Conservation (phyloP, 2,888 invertebrate species). For the Aspidapion aeneum region DNA sequence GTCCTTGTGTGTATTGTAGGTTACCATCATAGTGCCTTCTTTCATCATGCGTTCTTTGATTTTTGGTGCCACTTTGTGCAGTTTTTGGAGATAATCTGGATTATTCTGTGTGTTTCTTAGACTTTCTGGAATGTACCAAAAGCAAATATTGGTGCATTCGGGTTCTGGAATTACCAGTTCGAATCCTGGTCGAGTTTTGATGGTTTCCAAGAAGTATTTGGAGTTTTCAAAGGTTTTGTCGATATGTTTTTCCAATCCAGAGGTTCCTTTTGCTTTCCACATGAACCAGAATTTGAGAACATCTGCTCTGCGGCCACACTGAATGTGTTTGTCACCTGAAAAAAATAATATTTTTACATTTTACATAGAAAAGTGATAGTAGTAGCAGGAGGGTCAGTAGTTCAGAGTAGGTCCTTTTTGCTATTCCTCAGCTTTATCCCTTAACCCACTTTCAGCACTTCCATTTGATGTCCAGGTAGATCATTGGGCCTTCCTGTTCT, state of each 20-base stretch:
- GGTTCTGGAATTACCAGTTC: slow-evolving; percentile 71
- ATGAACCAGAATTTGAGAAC: slow-evolving; percentile 97
- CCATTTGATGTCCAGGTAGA: too few relatives aligned
- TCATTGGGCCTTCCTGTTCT: too few relatives aligned
- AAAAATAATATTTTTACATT: slow-evolving; percentile 7
- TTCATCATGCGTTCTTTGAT: slow-evolving; percentile 96
- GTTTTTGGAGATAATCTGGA: slow-evolving; percentile 56
- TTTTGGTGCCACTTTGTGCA: slow-evolving; percentile 83
- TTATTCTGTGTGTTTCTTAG: slow-evolving; percentile 31
- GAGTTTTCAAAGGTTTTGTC: slow-evolving; percentile 76
- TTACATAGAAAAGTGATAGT: neutral
- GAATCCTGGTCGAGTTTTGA: slow-evolving; percentile 69
- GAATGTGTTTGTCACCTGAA: slow-evolving; percentile 87
- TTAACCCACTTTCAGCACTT: too few relatives aligned
- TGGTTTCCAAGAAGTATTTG: slow-evolving; percentile 63
- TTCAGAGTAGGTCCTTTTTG: too few relatives aligned
- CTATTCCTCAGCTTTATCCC: too few relatives aligned
- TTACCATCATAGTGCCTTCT: slow-evolving; percentile 93
- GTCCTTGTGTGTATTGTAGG: slow-evolving; percentile 85
- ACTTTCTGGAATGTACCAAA: slow-evolving; percentile 68
- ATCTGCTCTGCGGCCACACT: slow-evolving; percentile 94
- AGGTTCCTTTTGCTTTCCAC: slow-evolving; percentile 94
- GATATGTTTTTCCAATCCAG: slow-evolving; percentile 73
- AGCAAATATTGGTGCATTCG: slow-evolving; percentile 93
- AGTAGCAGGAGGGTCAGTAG: neutral